A percentile compares a stretch with the other conserved stretches of the same genome.
phyloP scores from a whole-genome alignment of 35 echinoderm and acorn worm species.

The Antedon bifida region DNA sequence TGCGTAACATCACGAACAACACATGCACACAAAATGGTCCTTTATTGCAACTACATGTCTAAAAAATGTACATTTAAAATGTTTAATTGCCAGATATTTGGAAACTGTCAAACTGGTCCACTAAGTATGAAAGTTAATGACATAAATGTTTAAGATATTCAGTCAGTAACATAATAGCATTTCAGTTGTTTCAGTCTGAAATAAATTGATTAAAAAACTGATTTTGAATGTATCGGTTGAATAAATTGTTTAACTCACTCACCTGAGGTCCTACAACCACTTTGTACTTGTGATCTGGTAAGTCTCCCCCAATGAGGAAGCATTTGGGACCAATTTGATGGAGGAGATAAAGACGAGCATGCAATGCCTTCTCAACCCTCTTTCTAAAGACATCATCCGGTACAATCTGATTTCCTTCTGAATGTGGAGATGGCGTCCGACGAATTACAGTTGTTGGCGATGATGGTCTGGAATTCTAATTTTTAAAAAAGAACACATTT shows the following conservation, averaged over 20 bases:
- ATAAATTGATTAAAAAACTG: neutral
- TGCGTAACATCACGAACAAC: conserved; percentile 85
- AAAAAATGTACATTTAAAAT: too few relatives aligned
- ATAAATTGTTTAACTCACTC: conserved; percentile 11
- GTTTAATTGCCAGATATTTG: too few relatives aligned
- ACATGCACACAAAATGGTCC: conserved; percentile 92
- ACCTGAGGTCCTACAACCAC: conserved; percentile 92
- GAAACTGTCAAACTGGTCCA: too few relatives aligned
- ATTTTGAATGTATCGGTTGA: neutral
- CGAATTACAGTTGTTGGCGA: conserved; percentile 24
- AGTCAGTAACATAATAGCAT: too few relatives aligned
- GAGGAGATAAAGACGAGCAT: conserved; percentile 72
- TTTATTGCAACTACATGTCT: conserved; percentile 89
- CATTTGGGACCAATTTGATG: conserved; percentile 88
- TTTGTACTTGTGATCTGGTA: conserved; percentile 84
- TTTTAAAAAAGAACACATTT: neutral
- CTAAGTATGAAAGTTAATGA: too few relatives aligned
- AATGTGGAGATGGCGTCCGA: conserved; percentile 58
- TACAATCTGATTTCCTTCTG: conserved; percentile 33
- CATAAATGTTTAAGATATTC: neutral
- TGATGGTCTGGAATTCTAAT: conserved; percentile 6
- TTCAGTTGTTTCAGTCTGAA: neutral
- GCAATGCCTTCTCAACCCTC: conserved; percentile 79
- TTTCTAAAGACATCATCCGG: conserved; percentile 64
- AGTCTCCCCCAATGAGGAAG: conserved; percentile 82